A percentile compares a stretch with the other conserved stretches of the same genome.
These are phyloP conservation scores for Callocephalon fimbriatum DNA, from an alignment of 2,113 vertebrate species.

Conservation along the genomic window DNA sequence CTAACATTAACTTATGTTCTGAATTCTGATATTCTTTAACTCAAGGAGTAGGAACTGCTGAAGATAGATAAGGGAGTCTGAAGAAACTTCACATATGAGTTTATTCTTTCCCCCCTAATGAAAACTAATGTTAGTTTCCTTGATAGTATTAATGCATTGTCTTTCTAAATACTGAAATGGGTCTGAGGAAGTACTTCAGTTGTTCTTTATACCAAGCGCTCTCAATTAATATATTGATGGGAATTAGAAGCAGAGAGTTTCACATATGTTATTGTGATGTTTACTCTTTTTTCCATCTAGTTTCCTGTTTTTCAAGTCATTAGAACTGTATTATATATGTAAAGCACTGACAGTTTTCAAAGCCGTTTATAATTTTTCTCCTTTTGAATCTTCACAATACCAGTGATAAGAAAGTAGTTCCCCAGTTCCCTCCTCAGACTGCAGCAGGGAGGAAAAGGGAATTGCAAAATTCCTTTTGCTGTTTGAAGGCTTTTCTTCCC, in stretches of 20 bases:
- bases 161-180: not conserved
- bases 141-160: not conserved
- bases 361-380: not conserved
- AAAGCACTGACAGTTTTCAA: not conserved
- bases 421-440: not conserved
- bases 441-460: not conserved
- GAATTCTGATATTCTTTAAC: not conserved
- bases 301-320: not conserved
- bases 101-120: not conserved
- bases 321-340: not conserved
- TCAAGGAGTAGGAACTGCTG: not conserved
- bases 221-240: not conserved
- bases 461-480: not conserved
- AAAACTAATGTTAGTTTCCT: not conserved
- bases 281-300: not conserved
- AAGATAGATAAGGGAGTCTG: not conserved
- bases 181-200: not conserved
- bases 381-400: not conserved
- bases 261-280: not conserved
- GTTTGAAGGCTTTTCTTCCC: not conserved
- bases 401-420: not conserved
- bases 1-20: not conserved
- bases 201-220: not conserved
- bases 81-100: not conserved
- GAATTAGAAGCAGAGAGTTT: not conserved